These are phyloP conservation scores for Bradypodion pumilum DNA, from an alignment of 2,797 vertebrate genomes.

Conservation along the genomic window DNA sequence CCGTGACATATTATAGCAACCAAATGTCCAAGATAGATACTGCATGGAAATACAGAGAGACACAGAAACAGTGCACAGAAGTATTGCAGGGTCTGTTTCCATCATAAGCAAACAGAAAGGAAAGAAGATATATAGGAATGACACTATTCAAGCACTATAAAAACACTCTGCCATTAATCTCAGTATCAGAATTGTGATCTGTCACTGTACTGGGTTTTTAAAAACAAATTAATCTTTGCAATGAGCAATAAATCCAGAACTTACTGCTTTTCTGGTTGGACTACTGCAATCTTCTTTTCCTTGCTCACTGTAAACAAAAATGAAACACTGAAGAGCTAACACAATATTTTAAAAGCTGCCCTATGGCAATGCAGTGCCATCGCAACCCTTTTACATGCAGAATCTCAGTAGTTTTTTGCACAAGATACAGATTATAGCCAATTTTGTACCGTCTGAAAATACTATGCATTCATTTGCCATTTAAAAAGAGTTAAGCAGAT, in stretches of 20 bases:
- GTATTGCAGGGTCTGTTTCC: neutral
- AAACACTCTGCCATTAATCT: neutral
- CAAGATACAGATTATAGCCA: neutral
- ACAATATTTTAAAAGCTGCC: neutral
- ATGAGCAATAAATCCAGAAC: constrained; percentile 65
- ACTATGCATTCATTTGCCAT: neutral
- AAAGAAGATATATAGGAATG: neutral
- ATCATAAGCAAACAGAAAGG: neutral
- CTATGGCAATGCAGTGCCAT: fast-evolving
- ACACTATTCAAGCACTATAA: neutral
- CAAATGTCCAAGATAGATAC: no score
- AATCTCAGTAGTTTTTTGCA: neutral
- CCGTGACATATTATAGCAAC: no score
- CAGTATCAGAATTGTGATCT: neutral
- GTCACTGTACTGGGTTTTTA: constrained; percentile 33
- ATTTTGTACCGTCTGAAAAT: neutral
- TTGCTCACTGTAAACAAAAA: constrained; percentile 83
- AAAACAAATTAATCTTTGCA: constrained; percentile 22
- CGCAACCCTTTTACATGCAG: neutral
- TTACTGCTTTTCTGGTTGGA: constrained; percentile 97
- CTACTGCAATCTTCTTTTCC: constrained; percentile 91
- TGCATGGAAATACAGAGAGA: no score
- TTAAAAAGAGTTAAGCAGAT: neutral
- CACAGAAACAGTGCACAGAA: neutral
- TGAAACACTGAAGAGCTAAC: neutral